phyloP scores from a whole-genome alignment of 2,113 vertebrate genomes.

The Oceanites oceanicus region DNA sequence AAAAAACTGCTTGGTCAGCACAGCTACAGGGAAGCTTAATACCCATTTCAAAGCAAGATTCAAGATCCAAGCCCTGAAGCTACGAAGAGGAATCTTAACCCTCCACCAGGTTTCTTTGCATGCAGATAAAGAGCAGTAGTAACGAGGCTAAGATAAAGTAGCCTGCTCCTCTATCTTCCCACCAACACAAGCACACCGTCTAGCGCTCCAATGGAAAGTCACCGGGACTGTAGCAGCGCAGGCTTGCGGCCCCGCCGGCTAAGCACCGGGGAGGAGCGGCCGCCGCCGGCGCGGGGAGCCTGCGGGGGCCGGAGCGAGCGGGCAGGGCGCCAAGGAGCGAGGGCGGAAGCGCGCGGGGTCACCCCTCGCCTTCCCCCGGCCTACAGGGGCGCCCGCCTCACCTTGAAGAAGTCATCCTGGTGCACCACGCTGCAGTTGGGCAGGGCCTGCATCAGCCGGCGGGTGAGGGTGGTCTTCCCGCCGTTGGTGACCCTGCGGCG shows the following conservation, averaged over 20 bases:
- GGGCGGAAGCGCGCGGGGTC: not conserved
- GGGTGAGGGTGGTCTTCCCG: conserved; percentile 92
- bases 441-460: conserved; percentile 76
- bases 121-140: not conserved
- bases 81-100: not conserved
- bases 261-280: not conserved
- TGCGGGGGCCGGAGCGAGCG: not conserved
- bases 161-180: not conserved
- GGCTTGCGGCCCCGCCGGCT: not conserved
- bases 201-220: fast-evolving
- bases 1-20: not conserved
- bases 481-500: conserved; percentile 86
- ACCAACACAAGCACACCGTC: not conserved
- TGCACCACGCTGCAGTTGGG: conserved; percentile 95
- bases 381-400: conserved; percentile 53
- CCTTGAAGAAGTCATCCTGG: conserved; percentile 96
- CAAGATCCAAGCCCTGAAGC: not conserved
- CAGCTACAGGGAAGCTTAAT: not conserved
- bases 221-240: fast-evolving
- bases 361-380: not conserved
- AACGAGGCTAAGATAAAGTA: not conserved
- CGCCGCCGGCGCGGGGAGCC: not conserved
- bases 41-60: not conserved
- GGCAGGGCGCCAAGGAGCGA: not conserved
- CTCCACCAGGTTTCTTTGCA: not conserved